phyloP scores from a whole-genome alignment of 2,888 invertebrate genomes.

The Thysanoteuthis rhombus region DNA sequence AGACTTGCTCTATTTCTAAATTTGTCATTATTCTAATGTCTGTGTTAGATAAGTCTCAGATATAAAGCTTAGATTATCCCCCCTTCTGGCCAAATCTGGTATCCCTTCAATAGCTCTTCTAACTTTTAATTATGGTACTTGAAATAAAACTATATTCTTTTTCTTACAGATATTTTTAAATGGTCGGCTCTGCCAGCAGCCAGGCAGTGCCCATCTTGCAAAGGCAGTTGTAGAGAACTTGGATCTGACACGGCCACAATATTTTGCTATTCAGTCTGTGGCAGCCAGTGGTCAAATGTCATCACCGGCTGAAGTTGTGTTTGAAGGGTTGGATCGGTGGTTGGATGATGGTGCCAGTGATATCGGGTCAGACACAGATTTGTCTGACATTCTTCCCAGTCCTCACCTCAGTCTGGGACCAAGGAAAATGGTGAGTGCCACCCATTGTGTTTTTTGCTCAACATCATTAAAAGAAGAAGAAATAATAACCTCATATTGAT shows the following conservation, averaged over 20 bases:
- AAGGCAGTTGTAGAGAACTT: slow-evolving; percentile 57
- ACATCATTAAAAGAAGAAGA: too few relatives aligned
- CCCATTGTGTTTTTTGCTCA: neutral
- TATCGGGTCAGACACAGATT: slow-evolving; percentile 45
- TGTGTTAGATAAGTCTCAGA: too few relatives aligned
- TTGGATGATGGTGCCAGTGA: slow-evolving; percentile 39
- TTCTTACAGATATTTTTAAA: slow-evolving; percentile 56
- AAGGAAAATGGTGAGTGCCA: slow-evolving; percentile 48
- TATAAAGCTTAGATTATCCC: too few relatives aligned
- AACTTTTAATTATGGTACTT: too few relatives aligned
- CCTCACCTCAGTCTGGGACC: slow-evolving; percentile 44
- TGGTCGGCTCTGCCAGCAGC: slow-evolving; percentile 45
- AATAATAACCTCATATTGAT: too few relatives aligned
- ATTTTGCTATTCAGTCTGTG: slow-evolving; percentile 58
- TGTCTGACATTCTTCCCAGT: slow-evolving; percentile 46
- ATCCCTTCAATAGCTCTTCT: too few relatives aligned
- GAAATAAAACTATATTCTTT: neutral
- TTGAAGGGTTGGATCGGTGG: slow-evolving; percentile 45
- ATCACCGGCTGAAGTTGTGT: slow-evolving; percentile 45
- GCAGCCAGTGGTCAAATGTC: slow-evolving; percentile 53
- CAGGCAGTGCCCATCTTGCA: slow-evolving; percentile 46
- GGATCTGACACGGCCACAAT: slow-evolving; percentile 48
- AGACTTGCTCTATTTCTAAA: too few relatives aligned
- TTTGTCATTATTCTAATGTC: too few relatives aligned
- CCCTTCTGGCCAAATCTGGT: too few relatives aligned